phyloP scores from a whole-genome alignment of 2,797 vertebrate species.

The Trematomus bernacchii region DNA sequence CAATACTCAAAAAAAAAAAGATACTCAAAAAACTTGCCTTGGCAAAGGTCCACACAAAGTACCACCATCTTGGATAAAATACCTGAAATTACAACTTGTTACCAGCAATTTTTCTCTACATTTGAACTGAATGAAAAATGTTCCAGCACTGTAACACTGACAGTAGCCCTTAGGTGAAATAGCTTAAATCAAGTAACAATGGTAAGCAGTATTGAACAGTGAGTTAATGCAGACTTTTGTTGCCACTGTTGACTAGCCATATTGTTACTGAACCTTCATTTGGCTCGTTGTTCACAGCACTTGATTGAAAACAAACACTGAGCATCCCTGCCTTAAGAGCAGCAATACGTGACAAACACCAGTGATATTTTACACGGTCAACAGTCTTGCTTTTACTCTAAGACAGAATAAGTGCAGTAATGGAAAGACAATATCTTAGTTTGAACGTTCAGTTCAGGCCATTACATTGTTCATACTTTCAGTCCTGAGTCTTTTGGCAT shows the following conservation, averaged over 20 bases:
- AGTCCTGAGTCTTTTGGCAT: constrained; percentile 72
- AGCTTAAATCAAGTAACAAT: constrained; percentile 56
- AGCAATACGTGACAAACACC: constrained; percentile 6
- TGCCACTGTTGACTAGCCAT: constrained; percentile 11
- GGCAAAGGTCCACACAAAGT: constrained; percentile 18
- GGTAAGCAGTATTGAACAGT: constrained; percentile 31
- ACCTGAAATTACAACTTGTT: constrained; percentile 51
- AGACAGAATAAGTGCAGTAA: constrained; percentile 26
- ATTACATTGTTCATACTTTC: constrained; percentile 36
- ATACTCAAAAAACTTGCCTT: constrained; percentile 4
- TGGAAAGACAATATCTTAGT: constrained; percentile 21
- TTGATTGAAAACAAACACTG: background rate
- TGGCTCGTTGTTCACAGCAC: constrained; percentile 22
- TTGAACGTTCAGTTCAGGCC: constrained; percentile 40
- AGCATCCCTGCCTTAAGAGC: constrained; percentile 2
- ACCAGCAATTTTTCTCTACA: constrained; percentile 43
- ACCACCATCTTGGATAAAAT: constrained; percentile 40
- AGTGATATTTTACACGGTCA: background rate
- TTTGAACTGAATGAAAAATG: constrained; percentile 42
- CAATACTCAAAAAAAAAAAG: background rate
- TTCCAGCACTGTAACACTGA: constrained; percentile 51
- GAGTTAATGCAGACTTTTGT: constrained; percentile 17
- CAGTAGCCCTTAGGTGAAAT: constrained; percentile 76
- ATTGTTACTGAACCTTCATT: constrained; percentile 4
- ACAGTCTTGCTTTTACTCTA: constrained; percentile 15